These are phyloP conservation scores for Diarsia mendica DNA, from an alignment of 2,888 invertebrate species.

Conservation along the genomic window DNA sequence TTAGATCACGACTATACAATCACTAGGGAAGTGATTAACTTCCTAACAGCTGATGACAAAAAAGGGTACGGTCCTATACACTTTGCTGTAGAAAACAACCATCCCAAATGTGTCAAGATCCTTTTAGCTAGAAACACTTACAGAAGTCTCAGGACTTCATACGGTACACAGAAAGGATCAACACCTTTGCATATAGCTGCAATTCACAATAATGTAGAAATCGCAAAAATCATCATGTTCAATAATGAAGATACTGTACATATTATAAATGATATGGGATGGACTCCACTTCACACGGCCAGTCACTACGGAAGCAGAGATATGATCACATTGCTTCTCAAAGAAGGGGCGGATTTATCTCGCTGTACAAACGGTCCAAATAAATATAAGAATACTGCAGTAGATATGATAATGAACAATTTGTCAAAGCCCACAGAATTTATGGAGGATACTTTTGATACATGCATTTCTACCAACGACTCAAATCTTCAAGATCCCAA, in stretches of 20 bases:
- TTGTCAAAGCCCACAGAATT: constrained; percentile 85
- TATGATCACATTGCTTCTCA: constrained; percentile 79
- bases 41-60: constrained; percentile 66
- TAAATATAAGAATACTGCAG: constrained; percentile 73
- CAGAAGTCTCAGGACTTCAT: constrained; percentile 48
- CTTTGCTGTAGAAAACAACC: constrained; percentile 65
- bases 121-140: constrained; percentile 66
- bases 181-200: constrained; percentile 83
- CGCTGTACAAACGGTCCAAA: constrained; percentile 36
- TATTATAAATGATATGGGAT: constrained; percentile 48
- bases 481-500: constrained; percentile 67
- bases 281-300: constrained; percentile 75
- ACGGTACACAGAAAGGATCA: constrained; percentile 67
- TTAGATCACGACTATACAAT: constrained; percentile 79
- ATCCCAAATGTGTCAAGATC: constrained; percentile 74
- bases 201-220: constrained; percentile 73
- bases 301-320: constrained; percentile 80
- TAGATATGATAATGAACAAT: constrained; percentile 85
- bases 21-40: constrained; percentile 71
- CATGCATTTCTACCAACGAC: constrained; percentile 82
- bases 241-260: constrained; percentile 77
- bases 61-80: constrained; percentile 67
- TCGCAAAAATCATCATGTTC: constrained; percentile 75
- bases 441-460: constrained; percentile 84
- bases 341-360: constrained; percentile 77